Conservation (phyloP, 2,888 invertebrate species). For the Pyrocoelia pectoralis region DNA sequence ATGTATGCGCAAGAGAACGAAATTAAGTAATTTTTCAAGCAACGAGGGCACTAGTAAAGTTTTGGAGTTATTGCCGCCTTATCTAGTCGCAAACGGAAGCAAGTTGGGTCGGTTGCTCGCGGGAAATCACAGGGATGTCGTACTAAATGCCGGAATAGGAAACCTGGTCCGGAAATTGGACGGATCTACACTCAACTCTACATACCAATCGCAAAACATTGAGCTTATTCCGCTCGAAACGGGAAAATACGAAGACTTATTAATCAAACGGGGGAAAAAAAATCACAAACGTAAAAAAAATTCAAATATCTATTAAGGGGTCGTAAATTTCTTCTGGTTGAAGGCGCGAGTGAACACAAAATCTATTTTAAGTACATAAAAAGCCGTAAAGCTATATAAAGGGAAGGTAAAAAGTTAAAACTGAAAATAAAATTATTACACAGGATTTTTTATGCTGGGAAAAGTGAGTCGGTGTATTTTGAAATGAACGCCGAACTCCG, state of each 20-base stretch:
- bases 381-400: conserved; percentile 8
- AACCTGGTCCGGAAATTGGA: conserved; percentile 56
- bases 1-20: conserved; percentile 26
- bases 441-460: conserved; percentile 5
- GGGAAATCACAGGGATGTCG: conserved; percentile 49
- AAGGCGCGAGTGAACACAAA: conserved; percentile 11
- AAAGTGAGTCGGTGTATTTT: background rate
- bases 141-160: conserved; percentile 56
- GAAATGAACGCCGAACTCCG: too few species aligned
- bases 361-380: conserved; percentile 16
- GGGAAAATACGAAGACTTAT: conserved; percentile 4
- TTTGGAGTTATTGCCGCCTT: conserved; percentile 44
- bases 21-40: conserved; percentile 45
- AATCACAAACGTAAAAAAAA: conserved; percentile 5
- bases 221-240: conserved; percentile 7
- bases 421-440: conserved; percentile 19
- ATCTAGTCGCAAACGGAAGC: conserved; percentile 42
- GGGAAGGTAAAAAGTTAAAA: conserved; percentile 14
- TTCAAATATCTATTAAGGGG: conserved; percentile 15
- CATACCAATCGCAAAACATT: conserved; percentile 47
- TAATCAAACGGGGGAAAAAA: background rate
- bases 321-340: conserved; percentile 15
- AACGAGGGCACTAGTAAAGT: conserved; percentile 39
- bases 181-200: conserved; percentile 50
- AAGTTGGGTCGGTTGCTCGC: conserved; percentile 40